A percentile compares a stretch with the other conserved stretches of the same genome.
phyloP scores from a whole-genome alignment of 2,797 vertebrate genomes.

The Chaetodon trifasciatus region DNA sequence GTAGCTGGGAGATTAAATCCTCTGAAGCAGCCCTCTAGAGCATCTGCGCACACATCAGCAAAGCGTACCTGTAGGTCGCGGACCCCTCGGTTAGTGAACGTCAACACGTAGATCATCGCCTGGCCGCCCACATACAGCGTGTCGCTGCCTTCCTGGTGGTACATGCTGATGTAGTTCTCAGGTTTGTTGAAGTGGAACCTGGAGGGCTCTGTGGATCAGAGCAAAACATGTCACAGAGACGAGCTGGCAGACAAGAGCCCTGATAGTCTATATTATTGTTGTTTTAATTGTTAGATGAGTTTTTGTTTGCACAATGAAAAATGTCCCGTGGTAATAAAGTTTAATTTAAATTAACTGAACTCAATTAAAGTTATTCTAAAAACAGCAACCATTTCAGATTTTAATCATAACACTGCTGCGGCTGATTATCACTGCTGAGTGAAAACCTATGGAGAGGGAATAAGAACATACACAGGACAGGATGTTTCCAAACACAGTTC shows the following conservation, averaged over 20 bases:
- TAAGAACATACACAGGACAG: not conserved
- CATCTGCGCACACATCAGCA: not conserved
- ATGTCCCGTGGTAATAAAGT: not conserved
- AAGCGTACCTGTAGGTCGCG: constrained; percentile 78
- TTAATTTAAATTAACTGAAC: constrained; percentile 1
- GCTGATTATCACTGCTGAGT: not conserved
- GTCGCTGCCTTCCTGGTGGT: constrained; percentile 84
- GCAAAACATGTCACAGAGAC: constrained; percentile 32
- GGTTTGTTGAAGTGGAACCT: constrained; percentile 85
- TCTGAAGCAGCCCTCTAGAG: not conserved
- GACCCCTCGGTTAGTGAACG: constrained; percentile 81
- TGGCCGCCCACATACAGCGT: constrained; percentile 86
- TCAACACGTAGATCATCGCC: constrained; percentile 82
- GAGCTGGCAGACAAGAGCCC: not conserved
- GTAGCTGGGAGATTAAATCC: not conserved
- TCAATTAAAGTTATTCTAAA: not conserved
- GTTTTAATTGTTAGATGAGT: constrained; percentile 9
- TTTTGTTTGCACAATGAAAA: constrained; percentile 12
- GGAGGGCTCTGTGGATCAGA: constrained; percentile 77
- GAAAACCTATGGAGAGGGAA: not conserved
- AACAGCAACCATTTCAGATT: not conserved
- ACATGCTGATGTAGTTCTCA: constrained; percentile 86
- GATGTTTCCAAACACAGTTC: not conserved
- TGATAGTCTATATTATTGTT: not conserved
- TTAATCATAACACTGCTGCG: not conserved